Base-by-base conservation (phyloP, 1,140 invertebrate genomes). In the Zaprionus inermis region DNA sequence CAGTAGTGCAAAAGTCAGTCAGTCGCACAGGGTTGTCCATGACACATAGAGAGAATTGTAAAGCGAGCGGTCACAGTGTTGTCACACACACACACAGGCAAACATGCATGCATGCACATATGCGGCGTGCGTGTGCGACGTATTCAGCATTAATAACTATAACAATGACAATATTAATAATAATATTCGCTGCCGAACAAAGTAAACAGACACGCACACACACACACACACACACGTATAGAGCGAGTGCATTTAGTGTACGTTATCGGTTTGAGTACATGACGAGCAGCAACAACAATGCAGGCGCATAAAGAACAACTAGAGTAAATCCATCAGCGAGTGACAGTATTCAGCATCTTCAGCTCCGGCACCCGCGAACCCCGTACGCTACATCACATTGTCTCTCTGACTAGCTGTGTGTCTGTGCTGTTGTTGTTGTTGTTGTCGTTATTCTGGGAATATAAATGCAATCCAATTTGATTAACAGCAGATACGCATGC, bases 141-240 rank as follows among this genome's bases (percentile, higher is more conserved):
- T 74, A 70, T 72, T 69, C 59, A 73, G 58, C 73, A 76, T 88
- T 85, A 85, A 85, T 69, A 88, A 60, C 58, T 78, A 65, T 68
- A 52, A 85, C 83, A 85, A 82, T 88, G 72, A 73, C 80, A 85
- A 81, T 85, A 81, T 82, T 70, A 88, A 72, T 88, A 81, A 78
- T 75, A 88, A 76, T 80, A 82, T 82, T 70, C 67, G 72, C 61
- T 56, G 81, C 68, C 88, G 82, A 88, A 61, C 82, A 79, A 82
- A 82, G 83, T 79, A 82, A 76, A 78, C 59, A 82, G 59, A 52
- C 74, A 64, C 36, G 34, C 20, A 24, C 58, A 32, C 56, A 41
- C 30, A n/a, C 58, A 65, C 28, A 49, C 34, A 5, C 38, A 28
- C 38, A 67, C 20, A 32, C 30, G n/a, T 7, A 41, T 14, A 41